Percentiles rank a stretch among this genome's conserved stretches.
Evolutionary conservation across 2,113 vertebrate species (phyloP).

Genomic region (Vulpes ferrilata): DNA sequence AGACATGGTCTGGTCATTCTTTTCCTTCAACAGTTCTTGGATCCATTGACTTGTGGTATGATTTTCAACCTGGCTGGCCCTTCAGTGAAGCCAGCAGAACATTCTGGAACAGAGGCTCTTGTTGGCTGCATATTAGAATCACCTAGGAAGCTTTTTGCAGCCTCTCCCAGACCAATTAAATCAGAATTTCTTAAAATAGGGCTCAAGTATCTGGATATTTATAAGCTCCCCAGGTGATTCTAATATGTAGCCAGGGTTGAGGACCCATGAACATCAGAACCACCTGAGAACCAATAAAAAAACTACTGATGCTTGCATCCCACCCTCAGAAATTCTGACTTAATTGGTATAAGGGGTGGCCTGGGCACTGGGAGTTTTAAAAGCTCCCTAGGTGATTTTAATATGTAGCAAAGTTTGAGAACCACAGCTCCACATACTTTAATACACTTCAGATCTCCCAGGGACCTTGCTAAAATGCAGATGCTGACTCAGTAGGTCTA

Average conservation of each 20-base stretch:
- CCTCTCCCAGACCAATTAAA: conserved; percentile 69
- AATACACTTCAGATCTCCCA: conserved; percentile 55
- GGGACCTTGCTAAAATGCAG: conserved; percentile 44
- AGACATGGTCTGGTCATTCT: background rate
- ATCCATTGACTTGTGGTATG: background rate
- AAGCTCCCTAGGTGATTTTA: conserved; percentile 69
- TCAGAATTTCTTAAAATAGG: conserved; percentile 58
- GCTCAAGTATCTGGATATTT: conserved; percentile 44
- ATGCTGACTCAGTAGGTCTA: conserved; percentile 41
- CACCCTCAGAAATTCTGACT: conserved; percentile 65
- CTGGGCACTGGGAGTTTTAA: conserved; percentile 54
- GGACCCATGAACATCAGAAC: conserved; percentile 11
- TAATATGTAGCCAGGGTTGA: conserved; percentile 46
- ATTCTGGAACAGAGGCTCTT: background rate
- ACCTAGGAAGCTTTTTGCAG: conserved; percentile 60
- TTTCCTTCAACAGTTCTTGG: background rate
- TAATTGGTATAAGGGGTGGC: conserved; percentile 61
- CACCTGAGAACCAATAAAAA: conserved; percentile 68
- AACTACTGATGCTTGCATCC: conserved; percentile 19
- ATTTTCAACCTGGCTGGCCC: background rate
- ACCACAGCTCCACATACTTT: background rate
- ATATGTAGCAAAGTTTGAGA: conserved; percentile 55
- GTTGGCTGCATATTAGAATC: background rate
- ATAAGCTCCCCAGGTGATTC: conserved; percentile 65
- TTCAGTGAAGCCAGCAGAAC: background rate